These are phyloP conservation scores for Coturnix japonica DNA, from an alignment of 2,113 vertebrate species.

Conservation along the genomic window DNA sequence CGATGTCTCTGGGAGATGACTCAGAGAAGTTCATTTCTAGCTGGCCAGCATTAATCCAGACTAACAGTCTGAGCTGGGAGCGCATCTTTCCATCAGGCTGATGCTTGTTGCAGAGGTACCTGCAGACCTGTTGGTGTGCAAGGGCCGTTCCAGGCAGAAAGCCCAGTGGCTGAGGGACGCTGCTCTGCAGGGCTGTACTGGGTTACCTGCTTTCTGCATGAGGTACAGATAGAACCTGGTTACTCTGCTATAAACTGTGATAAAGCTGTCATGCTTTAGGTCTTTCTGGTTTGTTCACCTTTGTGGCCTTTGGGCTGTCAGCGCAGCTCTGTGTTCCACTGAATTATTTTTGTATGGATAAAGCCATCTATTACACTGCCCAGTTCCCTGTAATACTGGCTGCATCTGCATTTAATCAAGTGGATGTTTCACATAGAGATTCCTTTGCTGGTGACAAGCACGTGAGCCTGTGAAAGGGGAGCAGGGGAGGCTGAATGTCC, in stretches of 20 bases:
- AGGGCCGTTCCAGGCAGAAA: neutral
- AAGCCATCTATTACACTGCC: neutral
- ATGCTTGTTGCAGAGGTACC: fast-evolving
- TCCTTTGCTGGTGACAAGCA: fast-evolving
- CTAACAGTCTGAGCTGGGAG: constrained; percentile 8
- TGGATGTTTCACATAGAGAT: neutral
- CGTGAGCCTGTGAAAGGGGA: neutral
- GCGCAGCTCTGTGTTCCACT: neutral
- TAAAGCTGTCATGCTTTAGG: neutral
- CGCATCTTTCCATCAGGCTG: neutral
- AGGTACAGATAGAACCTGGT: neutral
- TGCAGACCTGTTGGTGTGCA: neutral
- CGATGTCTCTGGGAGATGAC: constrained; percentile 57
- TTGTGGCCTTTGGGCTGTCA: neutral
- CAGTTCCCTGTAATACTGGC: neutral
- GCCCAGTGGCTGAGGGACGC: neutral
- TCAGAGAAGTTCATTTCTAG: constrained; percentile 59
- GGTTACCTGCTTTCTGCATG: neutral
- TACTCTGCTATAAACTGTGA: neutral
- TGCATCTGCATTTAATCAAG: neutral
- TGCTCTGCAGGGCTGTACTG: neutral
- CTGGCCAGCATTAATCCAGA: constrained; percentile 43
- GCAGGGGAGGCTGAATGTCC: fast-evolving
- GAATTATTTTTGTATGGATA: neutral
- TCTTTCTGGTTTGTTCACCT: neutral